Evolutionary conservation across 2,888 invertebrate species (phyloP).

Genomic region (Epirrita christyi): DNA sequence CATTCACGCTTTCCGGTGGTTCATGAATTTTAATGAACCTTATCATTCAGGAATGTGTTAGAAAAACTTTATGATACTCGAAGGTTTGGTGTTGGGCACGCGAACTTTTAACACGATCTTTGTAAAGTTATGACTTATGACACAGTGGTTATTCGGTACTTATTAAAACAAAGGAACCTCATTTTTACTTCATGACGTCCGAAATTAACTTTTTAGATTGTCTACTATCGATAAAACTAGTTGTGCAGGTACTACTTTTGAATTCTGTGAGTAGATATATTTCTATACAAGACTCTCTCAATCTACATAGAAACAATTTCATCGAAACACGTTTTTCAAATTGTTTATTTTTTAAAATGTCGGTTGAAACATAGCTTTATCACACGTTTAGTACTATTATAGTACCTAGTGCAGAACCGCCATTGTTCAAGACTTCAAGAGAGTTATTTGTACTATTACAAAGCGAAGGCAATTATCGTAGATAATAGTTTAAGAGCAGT

Average conservation of each 20-base stretch:
- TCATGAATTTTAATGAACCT: constrained; percentile 36
- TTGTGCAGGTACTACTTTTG: too few relatives aligned
- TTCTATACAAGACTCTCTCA: neutral
- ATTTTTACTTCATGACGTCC: too few relatives aligned
- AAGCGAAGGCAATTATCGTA: constrained; percentile 56
- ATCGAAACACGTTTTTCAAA: constrained; percentile 7
- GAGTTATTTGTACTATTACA: constrained; percentile 48
- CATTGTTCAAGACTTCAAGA: constrained; percentile 34
- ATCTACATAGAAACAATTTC: neutral
- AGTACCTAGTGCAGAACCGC: constrained; percentile 18
- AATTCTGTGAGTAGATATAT: neutral
- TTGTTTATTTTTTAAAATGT: constrained; percentile 7
- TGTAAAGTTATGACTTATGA: neutral
- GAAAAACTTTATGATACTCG: constrained; percentile 29
- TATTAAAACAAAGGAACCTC: too few relatives aligned
- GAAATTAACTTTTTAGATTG: too few relatives aligned
- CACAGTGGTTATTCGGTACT: too few relatives aligned
- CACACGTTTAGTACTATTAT: constrained; percentile 20
- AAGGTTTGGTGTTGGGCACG: constrained; percentile 25
- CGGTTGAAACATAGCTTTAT: constrained; percentile 15
- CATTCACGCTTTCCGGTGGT: constrained; percentile 27
- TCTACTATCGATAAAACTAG: too few relatives aligned
- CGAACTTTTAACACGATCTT: constrained; percentile 25
- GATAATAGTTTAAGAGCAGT: constrained; percentile 65
- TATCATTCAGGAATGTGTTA: constrained; percentile 28